phyloP scores from a whole-genome alignment of 2,888 invertebrate genomes.

The Chalcosyrphus nemorum region DNA sequence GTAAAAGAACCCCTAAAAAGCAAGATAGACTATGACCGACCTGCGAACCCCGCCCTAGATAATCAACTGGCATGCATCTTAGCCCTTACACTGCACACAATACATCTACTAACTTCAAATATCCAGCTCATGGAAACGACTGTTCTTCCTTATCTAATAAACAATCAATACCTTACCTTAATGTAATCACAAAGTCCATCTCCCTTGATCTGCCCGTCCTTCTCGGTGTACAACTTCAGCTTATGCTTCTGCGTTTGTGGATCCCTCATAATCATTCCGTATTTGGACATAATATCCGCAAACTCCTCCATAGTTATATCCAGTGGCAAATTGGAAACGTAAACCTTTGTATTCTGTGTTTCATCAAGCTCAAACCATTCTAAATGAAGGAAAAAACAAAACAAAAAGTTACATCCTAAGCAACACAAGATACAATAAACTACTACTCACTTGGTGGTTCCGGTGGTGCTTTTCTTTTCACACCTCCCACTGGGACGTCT shows the following conservation, averaged over 20 bases:
- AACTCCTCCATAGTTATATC: conserved; percentile 95
- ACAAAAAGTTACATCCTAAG: conserved; percentile 1
- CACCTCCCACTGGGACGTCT: conserved; percentile 57
- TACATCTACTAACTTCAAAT: no score
- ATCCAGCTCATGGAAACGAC: no score
- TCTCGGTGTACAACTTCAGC: conserved; percentile 94
- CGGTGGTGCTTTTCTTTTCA: conserved; percentile 83
- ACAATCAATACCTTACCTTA: conserved; percentile 84
- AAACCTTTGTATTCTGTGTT: conserved; percentile 95
- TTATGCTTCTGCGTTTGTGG: conserved; percentile 90
- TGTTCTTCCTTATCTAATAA: no score
- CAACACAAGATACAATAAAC: background rate
- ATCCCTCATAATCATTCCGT: conserved; percentile 96
- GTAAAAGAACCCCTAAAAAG: no score
- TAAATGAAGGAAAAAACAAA: conserved; percentile 75
- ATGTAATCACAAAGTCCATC: conserved; percentile 98
- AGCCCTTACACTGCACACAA: no score
- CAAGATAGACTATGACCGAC: no score
- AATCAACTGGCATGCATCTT: no score
- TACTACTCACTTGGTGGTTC: conserved; percentile 82
- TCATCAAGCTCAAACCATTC: conserved; percentile 97
- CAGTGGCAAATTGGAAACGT: conserved; percentile 94
- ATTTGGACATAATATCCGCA: conserved; percentile 96
- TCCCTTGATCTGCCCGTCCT: conserved; percentile 93
- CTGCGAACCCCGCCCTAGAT: no score